These are phyloP conservation scores for Gnathonemus echidnorhynchus DNA, from an alignment of 2,113 vertebrate species.

Conservation along the genomic window DNA sequence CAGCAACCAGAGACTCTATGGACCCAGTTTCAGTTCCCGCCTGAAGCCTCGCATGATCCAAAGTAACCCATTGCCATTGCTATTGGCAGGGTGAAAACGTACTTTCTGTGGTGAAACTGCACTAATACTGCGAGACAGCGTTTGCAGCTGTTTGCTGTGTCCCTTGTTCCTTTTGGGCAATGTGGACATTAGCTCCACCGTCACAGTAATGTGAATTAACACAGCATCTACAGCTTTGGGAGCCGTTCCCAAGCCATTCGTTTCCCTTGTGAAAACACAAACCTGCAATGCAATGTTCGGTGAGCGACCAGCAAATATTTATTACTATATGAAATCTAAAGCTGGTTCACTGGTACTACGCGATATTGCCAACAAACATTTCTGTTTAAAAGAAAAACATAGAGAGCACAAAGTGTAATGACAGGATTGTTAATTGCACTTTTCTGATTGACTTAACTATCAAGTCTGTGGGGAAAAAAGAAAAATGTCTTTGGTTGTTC, in stretches of 20 bases:
- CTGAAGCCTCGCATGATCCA: neutral
- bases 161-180: neutral
- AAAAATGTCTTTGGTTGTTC: neutral
- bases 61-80: slow-evolving; percentile 9
- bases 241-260: neutral
- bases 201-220: neutral
- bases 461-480: neutral
- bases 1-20: neutral
- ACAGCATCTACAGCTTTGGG: neutral
- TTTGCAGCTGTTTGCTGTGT: neutral
- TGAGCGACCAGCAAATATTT: neutral
- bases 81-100: slow-evolving; percentile 13
- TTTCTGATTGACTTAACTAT: neutral
- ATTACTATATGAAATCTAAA: neutral
- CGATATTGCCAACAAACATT: neutral
- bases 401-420: neutral
- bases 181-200: neutral
- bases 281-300: neutral
- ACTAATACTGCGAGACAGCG: neutral
- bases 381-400: neutral
- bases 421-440: neutral
- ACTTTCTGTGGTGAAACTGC: neutral
- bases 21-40: slow-evolving; percentile 4
- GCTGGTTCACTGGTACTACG: neutral
- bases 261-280: neutral